These are phyloP conservation scores for Brachionus rotundiformis DNA, from an alignment of 1,140 invertebrate species.

Conservation along the genomic window DNA sequence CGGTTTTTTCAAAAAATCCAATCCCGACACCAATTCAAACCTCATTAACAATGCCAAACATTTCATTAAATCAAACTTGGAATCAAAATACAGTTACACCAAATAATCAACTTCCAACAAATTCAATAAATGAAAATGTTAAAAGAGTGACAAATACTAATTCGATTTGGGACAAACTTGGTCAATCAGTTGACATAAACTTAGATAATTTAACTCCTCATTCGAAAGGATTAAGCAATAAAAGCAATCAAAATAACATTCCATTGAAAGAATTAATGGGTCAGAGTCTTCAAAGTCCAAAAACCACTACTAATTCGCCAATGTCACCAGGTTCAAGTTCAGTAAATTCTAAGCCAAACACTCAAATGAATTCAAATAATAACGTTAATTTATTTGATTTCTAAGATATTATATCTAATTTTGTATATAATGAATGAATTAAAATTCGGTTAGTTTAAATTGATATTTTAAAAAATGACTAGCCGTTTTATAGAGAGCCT, in stretches of 20 bases:
- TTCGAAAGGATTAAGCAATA: conserved; percentile 13
- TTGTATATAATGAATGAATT: conserved; percentile 17
- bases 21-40: background rate
- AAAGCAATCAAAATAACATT: conserved; percentile 39
- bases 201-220: conserved; percentile 47
- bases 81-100: background rate
- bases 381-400: background rate
- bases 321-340: background rate
- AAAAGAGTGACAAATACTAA: background rate
- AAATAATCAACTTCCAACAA: background rate
- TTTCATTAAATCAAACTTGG: background rate
- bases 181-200: conserved; percentile 48
- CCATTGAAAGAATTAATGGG: conserved; percentile 36
- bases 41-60: conserved; percentile 41
- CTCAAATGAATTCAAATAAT: background rate
- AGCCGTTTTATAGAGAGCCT: background rate
- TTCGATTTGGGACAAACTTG: conserved; percentile 40
- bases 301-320: background rate
- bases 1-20: background rate
- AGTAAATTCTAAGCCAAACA: background rate
- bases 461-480: background rate
- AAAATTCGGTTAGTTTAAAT: background rate
- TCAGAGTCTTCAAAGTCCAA: conserved; percentile 7
- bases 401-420: background rate
- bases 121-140: background rate